A percentile compares a stretch with the other conserved stretches of the same genome.
These are phyloP conservation scores for Temnothorax rugatulus DNA, from an alignment of 2,888 invertebrate species.

Conservation along the genomic window DNA sequence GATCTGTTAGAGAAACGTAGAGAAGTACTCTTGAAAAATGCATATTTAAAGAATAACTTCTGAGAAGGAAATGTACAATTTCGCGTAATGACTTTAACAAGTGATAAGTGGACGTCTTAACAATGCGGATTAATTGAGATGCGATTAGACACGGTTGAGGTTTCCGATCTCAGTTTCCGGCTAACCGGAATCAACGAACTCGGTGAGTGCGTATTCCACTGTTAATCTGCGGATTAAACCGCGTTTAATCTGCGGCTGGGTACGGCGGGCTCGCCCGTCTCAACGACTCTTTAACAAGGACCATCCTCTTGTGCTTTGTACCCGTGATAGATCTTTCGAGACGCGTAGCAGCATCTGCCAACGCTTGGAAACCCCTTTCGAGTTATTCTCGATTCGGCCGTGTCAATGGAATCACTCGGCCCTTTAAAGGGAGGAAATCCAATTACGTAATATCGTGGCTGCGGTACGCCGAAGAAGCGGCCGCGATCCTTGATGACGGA, in stretches of 20 bases:
- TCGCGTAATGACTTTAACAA: slow-evolving; percentile 7
- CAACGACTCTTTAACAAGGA: slow-evolving; percentile 67
- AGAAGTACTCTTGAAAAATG: background rate
- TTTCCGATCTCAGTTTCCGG: slow-evolving; percentile 54
- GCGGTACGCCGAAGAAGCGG: slow-evolving; percentile 76
- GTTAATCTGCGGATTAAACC: slow-evolving; percentile 73
- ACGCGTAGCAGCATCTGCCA: slow-evolving; percentile 73
- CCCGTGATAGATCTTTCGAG: slow-evolving; percentile 54
- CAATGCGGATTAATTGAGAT: slow-evolving; percentile 27
- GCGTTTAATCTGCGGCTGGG: slow-evolving; percentile 70
- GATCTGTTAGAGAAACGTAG: background rate
- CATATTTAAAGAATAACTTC: background rate
- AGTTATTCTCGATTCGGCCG: slow-evolving; percentile 76
- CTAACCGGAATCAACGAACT: slow-evolving; percentile 60
- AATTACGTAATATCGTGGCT: slow-evolving; percentile 82
- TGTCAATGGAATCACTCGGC: slow-evolving; percentile 78
- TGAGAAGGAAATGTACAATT: background rate
- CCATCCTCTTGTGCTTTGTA: slow-evolving; percentile 73
- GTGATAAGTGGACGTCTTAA: background rate
- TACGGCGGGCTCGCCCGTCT: slow-evolving; percentile 59
- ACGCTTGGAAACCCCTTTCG: slow-evolving; percentile 75
- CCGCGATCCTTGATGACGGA: slow-evolving; percentile 71
- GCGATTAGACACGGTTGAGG: slow-evolving; percentile 36
- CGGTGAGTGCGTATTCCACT: slow-evolving; percentile 66
- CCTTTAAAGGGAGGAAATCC: slow-evolving; percentile 81